Conservation (phyloP, 2,888 invertebrate species). For the Volucella zonaria region DNA sequence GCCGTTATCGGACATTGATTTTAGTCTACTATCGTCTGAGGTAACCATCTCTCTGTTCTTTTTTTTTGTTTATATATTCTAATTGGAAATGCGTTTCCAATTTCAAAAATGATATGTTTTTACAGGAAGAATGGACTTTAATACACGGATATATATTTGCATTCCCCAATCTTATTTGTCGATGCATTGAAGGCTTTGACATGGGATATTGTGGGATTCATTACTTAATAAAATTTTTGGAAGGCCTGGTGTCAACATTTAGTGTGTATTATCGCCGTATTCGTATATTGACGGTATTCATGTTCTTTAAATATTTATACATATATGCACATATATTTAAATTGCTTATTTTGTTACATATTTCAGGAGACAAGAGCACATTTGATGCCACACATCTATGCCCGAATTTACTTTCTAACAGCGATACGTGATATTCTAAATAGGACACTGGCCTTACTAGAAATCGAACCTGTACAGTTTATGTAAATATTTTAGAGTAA, state of each 20-base stretch:
- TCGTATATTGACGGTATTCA: conserved; percentile 87
- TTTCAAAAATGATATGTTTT: conserved; percentile 59
- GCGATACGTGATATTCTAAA: conserved; percentile 86
- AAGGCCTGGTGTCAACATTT: conserved; percentile 86
- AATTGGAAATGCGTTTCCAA: neutral
- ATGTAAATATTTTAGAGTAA: conserved; percentile 84
- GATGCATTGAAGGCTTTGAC: conserved; percentile 83
- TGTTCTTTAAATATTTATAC: too few relatives aligned
- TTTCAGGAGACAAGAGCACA: conserved; percentile 88
- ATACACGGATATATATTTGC: conserved; percentile 87
- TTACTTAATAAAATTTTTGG: conserved; percentile 86
- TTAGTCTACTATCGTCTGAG: conserved; percentile 86
- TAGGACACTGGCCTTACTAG: conserved; percentile 85
- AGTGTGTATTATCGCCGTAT: conserved; percentile 90
- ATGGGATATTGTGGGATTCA: conserved; percentile 86
- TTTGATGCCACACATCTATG: conserved; percentile 86
- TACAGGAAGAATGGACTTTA: conserved; percentile 91
- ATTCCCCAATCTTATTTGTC: conserved; percentile 85
- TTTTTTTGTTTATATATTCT: too few relatives aligned
- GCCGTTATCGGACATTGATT: conserved; percentile 85
- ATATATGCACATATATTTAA: conserved; percentile 52
- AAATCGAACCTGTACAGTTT: conserved; percentile 87
- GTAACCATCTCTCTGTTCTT: conserved; percentile 82
- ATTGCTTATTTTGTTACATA: conserved; percentile 10
- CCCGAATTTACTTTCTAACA: conserved; percentile 88